Conservation (phyloP, 2,888 invertebrate species). For the Hydropsyche betteni region DNA sequence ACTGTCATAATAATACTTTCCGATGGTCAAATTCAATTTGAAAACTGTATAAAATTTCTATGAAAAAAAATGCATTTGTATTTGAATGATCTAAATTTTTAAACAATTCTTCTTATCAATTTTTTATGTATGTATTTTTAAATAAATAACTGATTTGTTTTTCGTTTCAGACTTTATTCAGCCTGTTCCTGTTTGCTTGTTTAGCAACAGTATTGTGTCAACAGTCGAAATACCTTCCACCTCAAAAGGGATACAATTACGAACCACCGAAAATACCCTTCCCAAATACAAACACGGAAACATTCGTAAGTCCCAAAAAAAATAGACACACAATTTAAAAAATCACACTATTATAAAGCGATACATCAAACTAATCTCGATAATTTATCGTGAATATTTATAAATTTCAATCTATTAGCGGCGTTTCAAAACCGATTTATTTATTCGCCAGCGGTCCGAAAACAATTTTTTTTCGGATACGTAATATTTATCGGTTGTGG, state of each 20-base stretch:
- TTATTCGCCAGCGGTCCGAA: no score
- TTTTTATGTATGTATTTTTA: not conserved
- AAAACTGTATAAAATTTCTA: no score
- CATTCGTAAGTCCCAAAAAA: conserved; percentile 44
- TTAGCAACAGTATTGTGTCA: conserved; percentile 70
- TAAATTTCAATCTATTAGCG: not conserved
- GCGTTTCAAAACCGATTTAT: no score
- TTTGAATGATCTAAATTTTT: not conserved
- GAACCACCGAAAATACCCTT: conserved; percentile 72
- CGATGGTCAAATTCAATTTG: no score
- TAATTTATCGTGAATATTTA: not conserved
- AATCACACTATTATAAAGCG: no score
- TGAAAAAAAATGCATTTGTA: no score
- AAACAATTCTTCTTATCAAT: not conserved
- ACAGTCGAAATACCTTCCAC: conserved; percentile 79
- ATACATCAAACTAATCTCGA: no score
- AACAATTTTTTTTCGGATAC: no score
- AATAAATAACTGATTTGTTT: conserved; percentile 46
- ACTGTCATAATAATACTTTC: no score
- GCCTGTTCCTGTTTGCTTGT: conserved; percentile 61
- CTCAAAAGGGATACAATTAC: conserved; percentile 78
- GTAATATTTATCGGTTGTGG: no score
- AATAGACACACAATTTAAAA: no score
- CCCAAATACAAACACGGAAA: conserved; percentile 57
- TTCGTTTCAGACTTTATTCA: conserved; percentile 66